These are phyloP conservation scores for Tanypteryx hageni DNA, from an alignment of 2,888 invertebrate species.

Conservation along the genomic window DNA sequence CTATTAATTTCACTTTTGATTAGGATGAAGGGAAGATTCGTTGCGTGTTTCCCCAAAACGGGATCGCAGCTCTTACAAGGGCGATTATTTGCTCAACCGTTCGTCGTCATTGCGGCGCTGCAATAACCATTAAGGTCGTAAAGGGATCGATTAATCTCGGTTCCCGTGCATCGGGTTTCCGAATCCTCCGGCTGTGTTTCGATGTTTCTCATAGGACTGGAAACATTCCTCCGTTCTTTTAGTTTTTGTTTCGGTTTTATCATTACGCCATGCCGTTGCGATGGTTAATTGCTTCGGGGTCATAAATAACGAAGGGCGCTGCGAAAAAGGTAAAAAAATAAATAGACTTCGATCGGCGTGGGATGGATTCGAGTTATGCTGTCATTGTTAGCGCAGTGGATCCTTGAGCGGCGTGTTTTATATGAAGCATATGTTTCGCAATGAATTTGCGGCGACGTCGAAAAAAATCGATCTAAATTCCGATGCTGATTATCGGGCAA, in stretches of 20 bases:
- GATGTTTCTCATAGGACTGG: background rate
- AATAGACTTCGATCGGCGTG: background rate
- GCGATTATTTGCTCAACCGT: too few relatives aligned
- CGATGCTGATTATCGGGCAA: background rate
- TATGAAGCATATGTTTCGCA: background rate
- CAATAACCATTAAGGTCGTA: background rate
- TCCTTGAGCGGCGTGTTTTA: background rate
- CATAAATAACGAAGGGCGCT: background rate
- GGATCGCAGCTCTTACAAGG: too few relatives aligned
- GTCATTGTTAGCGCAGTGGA: background rate
- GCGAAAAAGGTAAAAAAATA: background rate
- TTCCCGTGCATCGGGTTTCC: background rate
- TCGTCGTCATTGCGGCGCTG: background rate
- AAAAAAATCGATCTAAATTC: background rate
- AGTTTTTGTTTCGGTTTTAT: background rate
- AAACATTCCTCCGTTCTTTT: background rate
- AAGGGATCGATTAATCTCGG: background rate
- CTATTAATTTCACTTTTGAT: too few relatives aligned
- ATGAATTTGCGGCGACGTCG: background rate
- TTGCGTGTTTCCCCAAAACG: too few relatives aligned
- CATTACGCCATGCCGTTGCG: background rate
- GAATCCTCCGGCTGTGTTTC: background rate
- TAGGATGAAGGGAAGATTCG: too few relatives aligned
- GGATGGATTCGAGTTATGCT: constrained; percentile 4
- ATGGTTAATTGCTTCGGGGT: background rate